Percentiles rank a stretch among this genome's conserved stretches.
Evolutionary conservation across 2,797 vertebrate genomes (phyloP).

Genomic region (Channallabes apus): DNA sequence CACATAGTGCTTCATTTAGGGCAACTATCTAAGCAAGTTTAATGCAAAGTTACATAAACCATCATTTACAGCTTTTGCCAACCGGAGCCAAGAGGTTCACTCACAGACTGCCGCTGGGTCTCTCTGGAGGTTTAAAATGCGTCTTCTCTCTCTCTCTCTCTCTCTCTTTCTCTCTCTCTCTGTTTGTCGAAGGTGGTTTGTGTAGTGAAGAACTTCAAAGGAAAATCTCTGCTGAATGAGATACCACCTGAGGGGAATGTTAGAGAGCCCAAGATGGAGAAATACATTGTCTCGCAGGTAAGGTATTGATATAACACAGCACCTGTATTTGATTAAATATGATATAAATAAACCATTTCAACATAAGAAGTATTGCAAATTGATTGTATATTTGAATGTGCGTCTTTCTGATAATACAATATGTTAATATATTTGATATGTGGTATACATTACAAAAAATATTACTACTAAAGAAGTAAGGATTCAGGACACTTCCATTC

Average conservation of each 20-base stretch:
- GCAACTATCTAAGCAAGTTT: constrained; percentile 48
- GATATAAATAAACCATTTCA: too few species aligned
- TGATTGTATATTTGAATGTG: background rate
- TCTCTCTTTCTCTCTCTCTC: background rate
- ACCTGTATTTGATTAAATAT: background rate
- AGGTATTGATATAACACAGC: background rate
- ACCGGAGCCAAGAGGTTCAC: constrained; percentile 6
- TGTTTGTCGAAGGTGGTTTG: constrained; percentile 79
- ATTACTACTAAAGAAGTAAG: too few species aligned
- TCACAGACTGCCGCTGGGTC: constrained; percentile 48
- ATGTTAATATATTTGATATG: background rate
- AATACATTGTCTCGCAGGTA: constrained; percentile 75
- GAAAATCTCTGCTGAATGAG: constrained; percentile 76
- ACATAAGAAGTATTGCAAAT: background rate
- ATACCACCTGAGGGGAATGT: constrained; percentile 76
- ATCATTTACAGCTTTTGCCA: constrained; percentile 27
- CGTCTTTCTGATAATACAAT: background rate
- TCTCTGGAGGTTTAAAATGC: constrained; percentile 29
- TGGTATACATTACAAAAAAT: too few species aligned
- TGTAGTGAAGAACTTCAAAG: constrained; percentile 90
- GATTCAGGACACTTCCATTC: too few species aligned
- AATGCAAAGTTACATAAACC: constrained; percentile 49
- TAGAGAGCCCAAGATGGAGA: constrained; percentile 80
- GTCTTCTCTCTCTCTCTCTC: background rate
- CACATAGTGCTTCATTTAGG: constrained; percentile 42